These are phyloP conservation scores for Apocheima hispidaria DNA, from an alignment of 2,888 invertebrate genomes.

Conservation along the genomic window DNA sequence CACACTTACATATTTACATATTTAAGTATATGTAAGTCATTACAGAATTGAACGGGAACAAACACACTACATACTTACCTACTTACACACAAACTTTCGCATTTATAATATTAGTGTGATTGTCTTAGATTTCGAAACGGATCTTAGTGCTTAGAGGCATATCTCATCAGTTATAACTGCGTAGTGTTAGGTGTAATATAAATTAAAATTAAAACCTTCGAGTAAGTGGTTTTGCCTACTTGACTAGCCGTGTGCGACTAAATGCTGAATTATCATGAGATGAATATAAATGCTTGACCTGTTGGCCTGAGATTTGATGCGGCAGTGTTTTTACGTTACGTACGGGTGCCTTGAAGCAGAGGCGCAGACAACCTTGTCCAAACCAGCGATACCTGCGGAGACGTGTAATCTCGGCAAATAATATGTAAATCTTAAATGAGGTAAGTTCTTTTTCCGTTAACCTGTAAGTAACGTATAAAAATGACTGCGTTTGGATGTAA, in stretches of 20 bases:
- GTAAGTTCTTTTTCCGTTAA: no score
- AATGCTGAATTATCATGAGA: constrained; percentile 23
- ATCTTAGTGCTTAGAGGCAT: constrained; percentile 26
- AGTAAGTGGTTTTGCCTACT: constrained; percentile 27
- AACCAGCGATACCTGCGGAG: no score
- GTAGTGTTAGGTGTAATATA: constrained; percentile 8
- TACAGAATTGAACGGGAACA: no score
- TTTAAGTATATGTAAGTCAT: no score
- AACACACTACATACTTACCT: no score
- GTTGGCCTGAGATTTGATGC: not conserved
- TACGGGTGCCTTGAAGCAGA: not conserved
- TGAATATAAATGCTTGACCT: constrained; percentile 10
- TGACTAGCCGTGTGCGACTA: constrained; percentile 26
- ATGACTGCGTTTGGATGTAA: no score
- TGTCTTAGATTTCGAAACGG: constrained; percentile 38
- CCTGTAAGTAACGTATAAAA: no score
- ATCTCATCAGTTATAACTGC: not conserved
- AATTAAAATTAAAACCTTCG: constrained; percentile 33
- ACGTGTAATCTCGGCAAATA: no score
- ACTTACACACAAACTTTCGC: no score
- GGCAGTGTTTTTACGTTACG: not conserved
- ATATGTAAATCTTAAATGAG: no score
- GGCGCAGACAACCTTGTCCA: not conserved
- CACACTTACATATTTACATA: no score
- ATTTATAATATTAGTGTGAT: no score